phyloP scores from a whole-genome alignment of 2,888 invertebrate species.

The Eumerus sabulonum region DNA sequence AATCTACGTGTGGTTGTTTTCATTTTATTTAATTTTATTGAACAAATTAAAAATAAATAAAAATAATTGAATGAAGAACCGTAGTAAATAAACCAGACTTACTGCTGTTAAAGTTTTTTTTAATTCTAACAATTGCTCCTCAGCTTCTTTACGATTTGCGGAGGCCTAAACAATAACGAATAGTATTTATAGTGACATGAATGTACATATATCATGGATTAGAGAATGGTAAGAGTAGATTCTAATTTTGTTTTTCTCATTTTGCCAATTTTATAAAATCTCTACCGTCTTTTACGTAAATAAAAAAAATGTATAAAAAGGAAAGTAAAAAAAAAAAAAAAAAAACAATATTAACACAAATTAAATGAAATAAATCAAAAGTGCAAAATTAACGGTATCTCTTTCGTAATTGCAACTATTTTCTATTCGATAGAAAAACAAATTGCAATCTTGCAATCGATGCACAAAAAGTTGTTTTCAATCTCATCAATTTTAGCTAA shows the following conservation, averaged over 20 bases:
- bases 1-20: constrained; percentile 30
- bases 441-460: constrained; percentile 73
- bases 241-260: not conserved
- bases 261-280: constrained; percentile 73
- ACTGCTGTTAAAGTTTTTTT: constrained; percentile 86
- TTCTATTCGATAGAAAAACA: not conserved
- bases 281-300: constrained; percentile 73
- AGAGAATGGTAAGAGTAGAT: constrained; percentile 3
- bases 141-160: constrained; percentile 85
- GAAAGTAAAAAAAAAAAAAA: constrained; percentile 32
- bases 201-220: constrained; percentile 42
- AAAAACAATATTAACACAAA: constrained; percentile 71
- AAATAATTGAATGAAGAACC: not conserved
- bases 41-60: constrained; percentile 6
- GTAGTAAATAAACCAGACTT: constrained; percentile 79
- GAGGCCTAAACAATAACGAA: constrained; percentile 81
- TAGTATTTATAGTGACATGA: constrained; percentile 23
- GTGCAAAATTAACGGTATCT: constrained; percentile 9
- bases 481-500: too few species aligned
- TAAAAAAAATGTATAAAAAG: constrained; percentile 50
- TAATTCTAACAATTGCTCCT: constrained; percentile 87
- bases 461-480: constrained; percentile 79
- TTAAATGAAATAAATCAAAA: constrained; percentile 37
- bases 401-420: not conserved
- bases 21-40: not conserved